These are phyloP conservation scores for Mythimna albipuncta DNA, from an alignment of 2,888 invertebrate species.

Conservation along the genomic window DNA sequence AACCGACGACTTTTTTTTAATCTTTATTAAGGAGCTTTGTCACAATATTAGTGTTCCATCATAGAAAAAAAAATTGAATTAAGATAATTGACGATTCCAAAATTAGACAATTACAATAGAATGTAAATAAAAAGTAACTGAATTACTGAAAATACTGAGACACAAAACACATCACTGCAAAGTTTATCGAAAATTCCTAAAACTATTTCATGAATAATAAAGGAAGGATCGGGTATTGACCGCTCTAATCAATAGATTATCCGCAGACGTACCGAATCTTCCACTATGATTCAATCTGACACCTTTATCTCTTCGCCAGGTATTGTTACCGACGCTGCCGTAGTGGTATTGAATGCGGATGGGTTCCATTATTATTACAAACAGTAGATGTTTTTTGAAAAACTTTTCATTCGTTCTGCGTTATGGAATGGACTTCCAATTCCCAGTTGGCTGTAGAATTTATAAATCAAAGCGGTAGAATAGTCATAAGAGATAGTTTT, in stretches of 20 bases:
- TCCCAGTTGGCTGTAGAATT: not conserved
- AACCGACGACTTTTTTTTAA: too few relatives aligned
- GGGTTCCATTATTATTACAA: slow-evolving; percentile 6
- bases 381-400: not conserved
- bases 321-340: slow-evolving; percentile 22
- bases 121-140: too few relatives aligned
- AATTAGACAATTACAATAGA: too few relatives aligned
- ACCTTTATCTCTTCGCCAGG: slow-evolving; percentile 29
- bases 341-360: slow-evolving; percentile 22
- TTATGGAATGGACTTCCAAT: not conserved
- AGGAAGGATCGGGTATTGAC: not conserved
- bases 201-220: not conserved
- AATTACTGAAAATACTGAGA: too few relatives aligned
- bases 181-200: not conserved
- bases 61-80: too few relatives aligned
- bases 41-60: too few relatives aligned
- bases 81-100: too few relatives aligned
- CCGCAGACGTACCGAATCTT: slow-evolving; percentile 5
- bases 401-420: not conserved
- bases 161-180: too few relatives aligned
- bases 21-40: too few relatives aligned
- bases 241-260: slow-evolving; percentile 23
- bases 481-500: too few relatives aligned
- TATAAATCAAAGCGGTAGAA: not conserved
- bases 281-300: slow-evolving; percentile 23